phyloP scores from a whole-genome alignment of 2,113 vertebrate genomes.

The Nothocercus julius region DNA sequence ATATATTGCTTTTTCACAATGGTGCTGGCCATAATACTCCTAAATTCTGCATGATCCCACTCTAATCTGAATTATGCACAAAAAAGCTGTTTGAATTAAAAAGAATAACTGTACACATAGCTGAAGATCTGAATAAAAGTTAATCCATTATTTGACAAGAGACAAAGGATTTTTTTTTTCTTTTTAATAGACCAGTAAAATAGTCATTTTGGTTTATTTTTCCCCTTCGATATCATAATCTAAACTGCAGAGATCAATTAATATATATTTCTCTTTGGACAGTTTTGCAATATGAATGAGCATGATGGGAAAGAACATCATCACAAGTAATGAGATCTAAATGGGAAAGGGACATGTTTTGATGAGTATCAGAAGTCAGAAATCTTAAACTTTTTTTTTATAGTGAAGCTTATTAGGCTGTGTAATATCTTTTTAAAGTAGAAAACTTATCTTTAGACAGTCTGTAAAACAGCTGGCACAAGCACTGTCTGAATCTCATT shows the following conservation, averaged over 20 bases:
- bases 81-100: background rate
- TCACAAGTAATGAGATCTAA: background rate
- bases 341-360: background rate
- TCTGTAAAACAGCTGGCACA: background rate
- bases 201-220: background rate
- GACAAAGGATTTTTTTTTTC: background rate
- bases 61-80: background rate
- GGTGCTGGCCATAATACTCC: background rate
- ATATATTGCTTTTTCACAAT: background rate
- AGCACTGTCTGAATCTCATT: accelerated
- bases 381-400: background rate
- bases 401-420: background rate
- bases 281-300: background rate
- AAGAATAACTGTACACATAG: background rate
- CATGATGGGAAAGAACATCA: background rate
- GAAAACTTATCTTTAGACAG: background rate
- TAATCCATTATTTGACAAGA: background rate
- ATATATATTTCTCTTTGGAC: background rate
- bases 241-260: background rate
- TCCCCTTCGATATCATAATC: background rate
- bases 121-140: background rate
- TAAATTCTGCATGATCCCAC: background rate
- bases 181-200: background rate
- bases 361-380: background rate
- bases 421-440: background rate